phyloP scores from a whole-genome alignment of 1,140 invertebrate species.

The Eubasilissa regina region DNA sequence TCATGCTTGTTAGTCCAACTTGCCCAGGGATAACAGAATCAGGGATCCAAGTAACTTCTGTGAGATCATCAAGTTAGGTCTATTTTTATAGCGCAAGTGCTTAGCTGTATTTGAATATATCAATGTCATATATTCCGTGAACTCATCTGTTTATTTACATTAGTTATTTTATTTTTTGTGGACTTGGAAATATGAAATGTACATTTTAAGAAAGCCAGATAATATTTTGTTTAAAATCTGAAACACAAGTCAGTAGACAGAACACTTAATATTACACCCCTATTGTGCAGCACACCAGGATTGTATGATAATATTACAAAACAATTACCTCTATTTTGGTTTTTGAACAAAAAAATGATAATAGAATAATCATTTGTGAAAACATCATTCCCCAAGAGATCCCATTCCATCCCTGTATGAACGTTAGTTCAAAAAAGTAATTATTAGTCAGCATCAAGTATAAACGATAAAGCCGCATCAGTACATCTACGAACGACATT shows the following conservation, averaged over 20 bases:
- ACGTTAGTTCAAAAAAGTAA: not conserved
- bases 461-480: not conserved
- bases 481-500: not conserved
- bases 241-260: no score
- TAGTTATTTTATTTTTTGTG: no score
- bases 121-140: no score
- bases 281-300: no score
- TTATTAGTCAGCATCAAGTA: slow-evolving; percentile 5
- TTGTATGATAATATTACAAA: not conserved
- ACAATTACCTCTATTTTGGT: slow-evolving; percentile 31
- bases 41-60: no score
- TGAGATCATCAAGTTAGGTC: not conserved
- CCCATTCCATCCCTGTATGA: not conserved
- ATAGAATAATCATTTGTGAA: slow-evolving; percentile 16
- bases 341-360: slow-evolving; percentile 40
- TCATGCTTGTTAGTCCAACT: no score
- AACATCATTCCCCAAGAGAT: slow-evolving; percentile 6
- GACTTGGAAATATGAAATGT: no score
- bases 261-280: no score
- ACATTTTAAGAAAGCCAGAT: no score
- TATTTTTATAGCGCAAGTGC: not conserved
- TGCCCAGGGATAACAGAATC: no score
- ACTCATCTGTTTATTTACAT: no score
- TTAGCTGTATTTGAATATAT: not conserved
- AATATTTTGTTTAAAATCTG: no score